Evolutionary conservation across 2,797 vertebrate genomes (phyloP), one percentile per base, ranked within the genome.

Genomic region (Cyclura pinguis): DNA sequence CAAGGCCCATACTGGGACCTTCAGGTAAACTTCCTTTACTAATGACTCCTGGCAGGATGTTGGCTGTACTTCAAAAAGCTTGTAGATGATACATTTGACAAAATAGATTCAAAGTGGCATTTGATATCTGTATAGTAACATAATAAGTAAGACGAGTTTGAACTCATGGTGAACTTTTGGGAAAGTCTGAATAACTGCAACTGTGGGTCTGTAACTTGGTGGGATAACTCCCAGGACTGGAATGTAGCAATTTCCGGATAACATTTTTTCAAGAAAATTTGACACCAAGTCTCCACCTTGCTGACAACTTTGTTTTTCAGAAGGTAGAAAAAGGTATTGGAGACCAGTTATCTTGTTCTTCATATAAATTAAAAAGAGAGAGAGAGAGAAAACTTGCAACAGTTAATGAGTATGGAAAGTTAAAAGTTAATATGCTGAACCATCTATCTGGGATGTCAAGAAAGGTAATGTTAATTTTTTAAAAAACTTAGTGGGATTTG

Each of bases 181-280:
- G 52, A 57, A 81, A 32, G 27, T 16, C 4, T 18, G 59, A 62
- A 22, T 62, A 62, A 20, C 16, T 62, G 59, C 59, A 18, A 22
- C 18, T 62, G 35, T 62, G 55, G 55, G 72, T 76, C 29, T 16
- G 24, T 57, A 57, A 52, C 27, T 42, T 42, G 27, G 74, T 86
- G 27, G 16, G 67, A 76, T 59, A 52, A 72, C 18, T 24, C 0
- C 9, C 18, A 32, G 20, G 57, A 14, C 29, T 4, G 18, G 38
- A 86, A 86, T 87, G 74, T 78, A 78, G 42, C 22, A 38, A 85
- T 85, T 74, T 50, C 24, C 20, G n/a, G 67, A n/a, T 73, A 20
- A 6, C 13, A 9, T 6, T 50, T 73, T 10, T 73, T 35, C 6
- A 2, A 52, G 50, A 85, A 74, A 29, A 67, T 18, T 32, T 69